These are phyloP conservation scores for Aegithalos caudatus DNA, from an alignment of 2,113 vertebrate genomes.

Conservation along the genomic window DNA sequence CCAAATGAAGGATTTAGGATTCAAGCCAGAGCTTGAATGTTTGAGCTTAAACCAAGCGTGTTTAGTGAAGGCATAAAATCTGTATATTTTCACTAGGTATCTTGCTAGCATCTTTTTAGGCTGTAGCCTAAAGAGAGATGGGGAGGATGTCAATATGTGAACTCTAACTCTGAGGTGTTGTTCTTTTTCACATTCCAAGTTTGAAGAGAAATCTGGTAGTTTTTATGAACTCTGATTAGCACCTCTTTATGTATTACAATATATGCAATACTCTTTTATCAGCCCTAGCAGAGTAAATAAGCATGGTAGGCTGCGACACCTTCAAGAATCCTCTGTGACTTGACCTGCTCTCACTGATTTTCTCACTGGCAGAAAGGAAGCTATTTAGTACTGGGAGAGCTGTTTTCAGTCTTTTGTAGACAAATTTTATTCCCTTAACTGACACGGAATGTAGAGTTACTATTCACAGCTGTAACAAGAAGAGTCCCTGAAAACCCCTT, in stretches of 20 bases:
- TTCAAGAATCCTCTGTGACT: rapidly evolving
- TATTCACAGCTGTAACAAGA: not conserved
- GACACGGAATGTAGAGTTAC: not conserved
- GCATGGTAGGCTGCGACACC: not conserved
- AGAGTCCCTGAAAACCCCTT: not conserved
- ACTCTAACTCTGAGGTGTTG: not conserved
- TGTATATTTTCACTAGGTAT: not conserved
- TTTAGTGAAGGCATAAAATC: not conserved
- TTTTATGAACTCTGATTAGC: not conserved
- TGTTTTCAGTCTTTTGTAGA: not conserved
- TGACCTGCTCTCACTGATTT: not conserved
- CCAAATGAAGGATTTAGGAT: not conserved
- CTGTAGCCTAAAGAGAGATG: not conserved
- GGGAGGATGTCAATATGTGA: not conserved
- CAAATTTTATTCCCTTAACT: not conserved
- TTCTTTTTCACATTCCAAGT: not conserved
- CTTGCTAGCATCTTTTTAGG: not conserved
- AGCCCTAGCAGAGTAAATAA: not conserved
- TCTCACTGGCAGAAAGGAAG: not conserved
- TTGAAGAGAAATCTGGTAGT: not conserved
- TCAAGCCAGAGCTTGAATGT: not conserved
- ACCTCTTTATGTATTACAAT: not conserved
- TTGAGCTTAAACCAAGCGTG: not conserved
- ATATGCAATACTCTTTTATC: not conserved
- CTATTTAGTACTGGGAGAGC: not conserved